These are phyloP conservation scores for Urocynchramus pylzowi DNA, from an alignment of 2,113 vertebrate genomes.

Conservation along the genomic window DNA sequence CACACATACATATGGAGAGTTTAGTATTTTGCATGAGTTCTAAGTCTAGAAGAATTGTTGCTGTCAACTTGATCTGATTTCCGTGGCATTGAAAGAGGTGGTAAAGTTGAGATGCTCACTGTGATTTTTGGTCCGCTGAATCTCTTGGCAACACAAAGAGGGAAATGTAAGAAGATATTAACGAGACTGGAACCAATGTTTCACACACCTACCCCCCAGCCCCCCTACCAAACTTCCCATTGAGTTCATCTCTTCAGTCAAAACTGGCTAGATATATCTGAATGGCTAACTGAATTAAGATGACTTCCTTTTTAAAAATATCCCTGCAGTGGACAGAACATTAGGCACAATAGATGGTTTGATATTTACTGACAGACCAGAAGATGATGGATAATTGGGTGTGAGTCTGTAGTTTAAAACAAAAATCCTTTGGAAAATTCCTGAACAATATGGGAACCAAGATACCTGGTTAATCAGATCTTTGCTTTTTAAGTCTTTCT, in stretches of 20 bases:
- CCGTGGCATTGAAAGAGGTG: not conserved
- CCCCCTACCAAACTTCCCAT: not conserved
- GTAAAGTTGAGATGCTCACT: not conserved
- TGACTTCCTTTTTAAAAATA: not conserved
- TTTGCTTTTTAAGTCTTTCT: not conserved
- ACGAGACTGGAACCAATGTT: not conserved
- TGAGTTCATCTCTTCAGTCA: not conserved
- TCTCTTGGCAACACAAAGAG: not conserved
- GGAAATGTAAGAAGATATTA: not conserved
- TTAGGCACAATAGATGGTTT: not conserved
- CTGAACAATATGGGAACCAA: not conserved
- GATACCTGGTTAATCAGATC: not conserved
- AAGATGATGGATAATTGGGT: not conserved
- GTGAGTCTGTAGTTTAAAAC: not conserved
- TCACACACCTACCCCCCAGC: rapidly evolving
- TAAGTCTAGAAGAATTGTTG: not conserved
- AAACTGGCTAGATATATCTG: not conserved
- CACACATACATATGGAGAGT: not conserved
- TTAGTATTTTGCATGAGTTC: not conserved
- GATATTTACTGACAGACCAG: not conserved
- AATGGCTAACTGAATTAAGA: not conserved
- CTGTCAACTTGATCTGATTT: not conserved
- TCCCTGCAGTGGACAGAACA: not conserved
- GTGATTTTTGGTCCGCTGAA: not conserved
- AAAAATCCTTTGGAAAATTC: not conserved